Conservation (phyloP, 2,888 invertebrate species). For the Andrena trimmerana region DNA sequence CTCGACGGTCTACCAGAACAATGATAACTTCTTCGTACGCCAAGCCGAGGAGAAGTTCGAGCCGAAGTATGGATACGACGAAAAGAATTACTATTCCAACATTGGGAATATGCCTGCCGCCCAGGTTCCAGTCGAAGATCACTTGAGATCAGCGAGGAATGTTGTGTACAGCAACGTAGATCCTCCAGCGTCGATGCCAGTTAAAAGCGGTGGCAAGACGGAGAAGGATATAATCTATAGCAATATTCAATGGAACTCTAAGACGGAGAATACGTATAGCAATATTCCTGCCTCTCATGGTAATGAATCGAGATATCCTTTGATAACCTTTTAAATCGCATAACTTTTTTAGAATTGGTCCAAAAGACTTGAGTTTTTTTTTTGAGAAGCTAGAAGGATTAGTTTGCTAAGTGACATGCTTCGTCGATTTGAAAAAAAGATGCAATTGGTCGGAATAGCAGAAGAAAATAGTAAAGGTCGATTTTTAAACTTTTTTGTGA, state of each 20-base stretch:
- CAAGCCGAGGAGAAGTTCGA: slow-evolving; percentile 80
- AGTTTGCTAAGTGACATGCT: too few relatives aligned
- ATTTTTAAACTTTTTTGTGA: too few relatives aligned
- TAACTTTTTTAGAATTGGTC: too few relatives aligned
- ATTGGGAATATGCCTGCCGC: slow-evolving; percentile 80
- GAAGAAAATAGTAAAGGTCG: too few relatives aligned
- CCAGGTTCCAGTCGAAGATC: slow-evolving; percentile 78
- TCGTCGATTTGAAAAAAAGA: too few relatives aligned
- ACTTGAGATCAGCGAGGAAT: slow-evolving; percentile 76
- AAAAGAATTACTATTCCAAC: slow-evolving; percentile 83
- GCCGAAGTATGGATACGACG: slow-evolving; percentile 79
- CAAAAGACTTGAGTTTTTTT: too few relatives aligned
- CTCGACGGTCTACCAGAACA: slow-evolving; percentile 79
- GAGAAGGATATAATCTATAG: slow-evolving; percentile 86
- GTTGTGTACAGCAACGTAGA: slow-evolving; percentile 84
- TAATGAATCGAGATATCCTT: slow-evolving; percentile 61
- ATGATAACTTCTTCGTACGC: slow-evolving; percentile 80
- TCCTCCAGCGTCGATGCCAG: slow-evolving; percentile 77
- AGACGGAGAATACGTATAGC: slow-evolving; percentile 87
- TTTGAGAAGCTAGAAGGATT: too few relatives aligned
- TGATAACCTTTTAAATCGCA: too few relatives aligned
- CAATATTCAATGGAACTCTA: slow-evolving; percentile 86
- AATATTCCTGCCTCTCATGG: slow-evolving; percentile 85
- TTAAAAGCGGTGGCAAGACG: slow-evolving; percentile 78
- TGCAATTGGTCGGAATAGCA: too few relatives aligned